Percentiles rank a stretch among this genome's conserved stretches.
phyloP scores from a whole-genome alignment of 2,797 vertebrate species.

The Balearica regulorum region DNA sequence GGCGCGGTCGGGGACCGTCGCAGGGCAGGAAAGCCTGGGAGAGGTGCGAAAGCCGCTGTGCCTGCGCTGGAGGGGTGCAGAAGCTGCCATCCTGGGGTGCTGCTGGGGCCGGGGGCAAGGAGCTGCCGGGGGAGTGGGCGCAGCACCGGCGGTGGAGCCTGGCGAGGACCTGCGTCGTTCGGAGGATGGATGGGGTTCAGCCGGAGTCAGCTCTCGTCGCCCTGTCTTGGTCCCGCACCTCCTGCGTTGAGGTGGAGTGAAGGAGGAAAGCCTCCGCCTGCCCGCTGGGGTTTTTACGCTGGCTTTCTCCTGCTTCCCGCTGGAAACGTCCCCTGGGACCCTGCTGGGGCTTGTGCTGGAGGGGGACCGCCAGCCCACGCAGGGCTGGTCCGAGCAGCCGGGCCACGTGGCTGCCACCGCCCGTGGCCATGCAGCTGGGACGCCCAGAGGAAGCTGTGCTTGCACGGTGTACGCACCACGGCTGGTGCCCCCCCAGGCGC shows the following conservation, averaged over 20 bases:
- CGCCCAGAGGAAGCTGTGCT: background rate
- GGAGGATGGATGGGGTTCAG: background rate
- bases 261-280: background rate
- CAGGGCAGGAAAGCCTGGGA: background rate
- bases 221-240: background rate
- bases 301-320: background rate
- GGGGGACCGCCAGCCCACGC: too few species aligned
- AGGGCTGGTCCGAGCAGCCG: background rate
- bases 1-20: fast-evolving
- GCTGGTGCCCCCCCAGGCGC: background rate
- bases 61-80: background rate
- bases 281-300: fast-evolving
- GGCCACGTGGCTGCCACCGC: background rate
- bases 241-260: background rate
- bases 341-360: background rate
- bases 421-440: background rate
- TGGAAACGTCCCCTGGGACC: background rate
- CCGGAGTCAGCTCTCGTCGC: too few species aligned
- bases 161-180: fast-evolving
- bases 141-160: background rate
- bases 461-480: fast-evolving
- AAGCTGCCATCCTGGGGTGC: fast-evolving
- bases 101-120: background rate
- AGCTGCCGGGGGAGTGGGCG: background rate
- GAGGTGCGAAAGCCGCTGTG: fast-evolving